A percentile compares a stretch with the other conserved stretches of the same genome.
Conservation (phyloP, 2,113 vertebrate genomes). For the Erythrolamprus reginae region DNA sequence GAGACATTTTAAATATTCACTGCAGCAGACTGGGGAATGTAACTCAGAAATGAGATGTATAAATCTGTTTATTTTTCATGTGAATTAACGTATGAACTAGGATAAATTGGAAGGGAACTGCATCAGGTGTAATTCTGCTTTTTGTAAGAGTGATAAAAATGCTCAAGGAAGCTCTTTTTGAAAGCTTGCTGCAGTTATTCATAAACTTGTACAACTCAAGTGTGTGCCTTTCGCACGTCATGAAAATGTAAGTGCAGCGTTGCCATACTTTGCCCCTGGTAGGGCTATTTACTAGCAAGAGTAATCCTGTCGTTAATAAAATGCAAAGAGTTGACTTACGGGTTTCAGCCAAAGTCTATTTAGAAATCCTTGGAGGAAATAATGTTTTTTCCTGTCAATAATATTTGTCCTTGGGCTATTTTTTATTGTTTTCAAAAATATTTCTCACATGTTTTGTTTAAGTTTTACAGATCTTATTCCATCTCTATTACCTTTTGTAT, state of each 20-base stretch:
- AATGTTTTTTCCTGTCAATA: not conserved
- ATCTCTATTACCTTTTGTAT: too few relatives aligned
- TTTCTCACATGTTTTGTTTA: too few relatives aligned
- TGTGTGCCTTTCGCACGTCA: not conserved
- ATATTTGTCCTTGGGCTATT: slow-evolving; percentile 27
- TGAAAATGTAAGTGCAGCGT: not conserved
- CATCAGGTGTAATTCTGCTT: not conserved
- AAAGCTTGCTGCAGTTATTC: not conserved
- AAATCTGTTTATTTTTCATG: not conserved
- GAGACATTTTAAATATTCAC: not conserved
- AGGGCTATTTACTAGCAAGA: not conserved
- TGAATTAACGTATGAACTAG: not conserved
- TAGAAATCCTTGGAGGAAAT: not conserved
- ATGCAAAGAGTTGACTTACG: not conserved
- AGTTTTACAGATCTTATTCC: too few relatives aligned
- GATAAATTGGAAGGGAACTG: not conserved
- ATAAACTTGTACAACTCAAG: not conserved
- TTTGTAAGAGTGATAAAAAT: not conserved
- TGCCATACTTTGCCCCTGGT: not conserved
- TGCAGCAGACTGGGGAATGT: not conserved
- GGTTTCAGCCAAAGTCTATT: not conserved
- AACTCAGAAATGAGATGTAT: not conserved
- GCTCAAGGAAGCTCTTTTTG: not conserved
- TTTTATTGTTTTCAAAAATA: too few relatives aligned
- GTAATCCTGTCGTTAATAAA: not conserved